Base-by-base conservation (phyloP, 1,140 invertebrate genomes). In the Nasonia giraulti region DNA sequence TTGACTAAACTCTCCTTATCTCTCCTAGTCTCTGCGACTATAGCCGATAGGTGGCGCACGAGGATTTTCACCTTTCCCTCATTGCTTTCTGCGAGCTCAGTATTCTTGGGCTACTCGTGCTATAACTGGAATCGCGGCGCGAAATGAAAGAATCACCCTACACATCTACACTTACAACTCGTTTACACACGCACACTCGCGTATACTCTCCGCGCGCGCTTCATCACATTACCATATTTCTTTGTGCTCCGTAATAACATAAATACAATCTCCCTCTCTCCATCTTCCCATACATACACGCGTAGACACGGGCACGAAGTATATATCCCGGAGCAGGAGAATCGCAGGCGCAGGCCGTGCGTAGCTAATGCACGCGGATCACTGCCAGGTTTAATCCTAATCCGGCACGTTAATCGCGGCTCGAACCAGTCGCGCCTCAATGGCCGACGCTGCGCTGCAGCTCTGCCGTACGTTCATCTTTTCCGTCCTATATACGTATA, bases 341-440 rank as follows among this genome's bases (percentile, higher is more conserved):
- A 69, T 69, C 75, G 68, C n/a, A 31, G 23, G 69, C 23, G 69
- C 68, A 33, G 68, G 12, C 27, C 12, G 68, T n/a, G 31, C 20
- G 31, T n/a, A 17, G 68, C 69, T 33, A 33, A 33, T 33, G 69
- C 69, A 40, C 55, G 50, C 55, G 77, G 77, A 79, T 79, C 23
- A 27, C 50, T 31, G 27, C n/a, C 86, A 87, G 82, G 88, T 86
- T 88, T 91, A 90, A 91, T 91, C 91, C 91, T 91, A 91, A 91
- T 91, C 91, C 89, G 87, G 40, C 87, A 89, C 91, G 91, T 90
- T 91, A 91, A 91, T 91, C 91, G 90, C 85, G 87, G 85, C 87
- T 86, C 87, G 87, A 91, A 89, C 87, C 89, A 78, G 55, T 27
- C 23, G 40, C 82, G 82, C 14, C 44, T 23, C 47, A 76, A 31